Evolutionary conservation across 1,140 invertebrate species (phyloP), one percentile per base, ranked within the genome.

Genomic region (Calliopsis andreniformis): DNA sequence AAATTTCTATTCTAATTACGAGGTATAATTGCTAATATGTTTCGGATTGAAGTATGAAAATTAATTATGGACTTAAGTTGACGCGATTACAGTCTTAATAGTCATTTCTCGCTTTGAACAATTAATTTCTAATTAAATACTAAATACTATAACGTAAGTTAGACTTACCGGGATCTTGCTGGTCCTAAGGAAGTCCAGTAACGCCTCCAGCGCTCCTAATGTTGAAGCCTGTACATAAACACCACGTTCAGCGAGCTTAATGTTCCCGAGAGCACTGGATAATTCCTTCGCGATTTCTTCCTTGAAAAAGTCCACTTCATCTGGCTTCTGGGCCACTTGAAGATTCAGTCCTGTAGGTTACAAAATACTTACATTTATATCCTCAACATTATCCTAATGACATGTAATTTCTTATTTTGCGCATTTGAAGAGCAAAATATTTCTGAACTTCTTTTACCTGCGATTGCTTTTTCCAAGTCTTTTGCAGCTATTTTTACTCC

Each of bases 161-260:
- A 61, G 14, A 95, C 95, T 95, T 87, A 97, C 96, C 83, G 99
- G 98, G 92, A 99, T 99, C 93, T 99, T 98, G 70, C 98, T 98
- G 58, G 95, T 95, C 84, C 95, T 95, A 18, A 99, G 94, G 92
- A 99, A 99, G 87, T 99, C 98, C 3, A 99, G 93, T 20, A 99
- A 92, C 8, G 99, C 99, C 92, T 99, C 99, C 0, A 99, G 92
- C 3, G 99, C 99, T 0, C 99, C 99, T 2, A 99, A 93, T 59
- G 99, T 99, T 1, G 98, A 99, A 0, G 99, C 99, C 91, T 99
- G 99, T 1, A 99, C 99, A 92, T 98, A 99, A 28, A 99, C 99
- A 68, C 99, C 99, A 79, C 97, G 94, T 83, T 98, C 96, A 55
- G 96, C 95, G 64, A 99, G 92, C 88, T 98, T 98, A 78, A 99